Base-by-base conservation (phyloP, 92 coral and sea anemone species). In the Chrysogorgia sp. region DNA sequence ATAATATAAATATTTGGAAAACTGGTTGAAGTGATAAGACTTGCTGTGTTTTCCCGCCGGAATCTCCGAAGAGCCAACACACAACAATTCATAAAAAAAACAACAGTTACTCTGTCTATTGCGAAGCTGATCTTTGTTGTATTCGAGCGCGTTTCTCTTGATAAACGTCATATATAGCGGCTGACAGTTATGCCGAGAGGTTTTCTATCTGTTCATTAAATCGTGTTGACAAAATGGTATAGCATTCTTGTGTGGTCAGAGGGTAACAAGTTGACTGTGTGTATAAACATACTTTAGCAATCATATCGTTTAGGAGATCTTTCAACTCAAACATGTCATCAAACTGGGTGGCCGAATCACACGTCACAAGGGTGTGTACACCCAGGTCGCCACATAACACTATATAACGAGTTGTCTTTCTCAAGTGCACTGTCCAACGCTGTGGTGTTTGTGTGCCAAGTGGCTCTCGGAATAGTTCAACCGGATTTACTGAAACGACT, bases 231-330 rank as follows among this genome's bases (percentile, higher is more conserved):
- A 72, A 72, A 56, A 58, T 31, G 64, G n/a, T n/a, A n/a, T n/a
- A 50, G 55, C 79, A 72, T 72, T 72, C 79, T 35, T 72, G 79
- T 72, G 79, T 72, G 79, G 79, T 72, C 79, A 49, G 61, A 71
- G 77, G 77, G 61, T 61, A 71, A 48, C 32, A 30, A 45, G 79
- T 72, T 56, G 65, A 34, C 79, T 28, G 65, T 72, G 58, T 72
- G 79, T 72, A 72, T 72, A 72, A 72, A 72, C 79, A 72, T 34
- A 72, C 43, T 58, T 72, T 72, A 72, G 35, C 55, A 72, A 55
- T 52, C 48, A 52, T 72, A 72, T 72, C 79, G 79, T 72, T 72
- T 72, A 72, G 79, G 49, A 72, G 33, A 72, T 72, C 79, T 72
- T 49, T 72, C 65, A 52, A 53, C 79, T 52, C 79, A 56, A 53